Base-by-base conservation (phyloP, 2,113 vertebrate species). In the Athene cunicularia region DNA sequence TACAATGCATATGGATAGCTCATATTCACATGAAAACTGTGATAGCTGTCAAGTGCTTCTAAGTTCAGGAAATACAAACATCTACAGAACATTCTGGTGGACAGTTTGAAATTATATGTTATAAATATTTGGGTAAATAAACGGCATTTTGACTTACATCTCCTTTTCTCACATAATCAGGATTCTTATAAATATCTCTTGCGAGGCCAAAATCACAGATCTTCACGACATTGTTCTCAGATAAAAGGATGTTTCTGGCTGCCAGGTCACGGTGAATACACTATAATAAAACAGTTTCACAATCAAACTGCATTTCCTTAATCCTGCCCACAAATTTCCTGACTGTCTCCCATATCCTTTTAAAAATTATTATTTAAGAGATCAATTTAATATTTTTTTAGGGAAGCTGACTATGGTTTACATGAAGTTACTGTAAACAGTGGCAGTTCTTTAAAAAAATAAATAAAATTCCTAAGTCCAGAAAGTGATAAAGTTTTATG, bases 191-290 rank as follows among this genome's bases (percentile, higher is more conserved):
- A 98, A 99, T 98, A 97, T 99, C 99, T 96, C 99, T 98, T 94
- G 99, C 99, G 3, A 99, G 98, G 93, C 99, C 99, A 58, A 99
- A 99, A 97, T 99, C 99, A 88, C 99, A 99, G 96, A 99, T 99
- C 98, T 99, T 99, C 95, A 99, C 99, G 85, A 99, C 99, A 68
- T 99, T 99, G 96, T 99, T 99, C 96, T 99, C 99, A 64, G 99
- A 99, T 95, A 99, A 98, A 97, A 99, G 98, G 96, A 99, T 98
- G 86, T 99, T 99, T 82, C 99, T 98, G 27, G 99, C 99, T 55
- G 99, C 99, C 97, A 99, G 98, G 96, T 99, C 99, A 94, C 99
- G 98, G 95, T 99, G 99, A 93, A 99, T 99, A 90, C 99, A 99
- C 99, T 99, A 91, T 39, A 97, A 98, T 96, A 92, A 98, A 97